Evolutionary conservation across 2,113 vertebrate genomes (phyloP).

Genomic region (Mormyrus iriodes): DNA sequence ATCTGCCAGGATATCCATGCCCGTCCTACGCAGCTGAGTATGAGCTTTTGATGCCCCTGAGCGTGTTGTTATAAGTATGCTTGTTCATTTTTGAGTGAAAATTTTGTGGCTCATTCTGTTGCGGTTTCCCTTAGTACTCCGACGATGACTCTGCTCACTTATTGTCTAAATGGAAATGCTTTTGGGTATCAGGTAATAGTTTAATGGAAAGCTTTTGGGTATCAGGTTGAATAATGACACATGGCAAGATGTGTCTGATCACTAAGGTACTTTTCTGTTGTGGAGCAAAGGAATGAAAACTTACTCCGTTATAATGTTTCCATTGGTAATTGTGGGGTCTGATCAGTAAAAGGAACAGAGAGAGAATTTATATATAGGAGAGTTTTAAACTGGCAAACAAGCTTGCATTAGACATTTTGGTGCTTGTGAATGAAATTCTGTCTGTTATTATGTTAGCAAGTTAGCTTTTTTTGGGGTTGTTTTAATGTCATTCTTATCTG

Average conservation of each 20-base stretch:
- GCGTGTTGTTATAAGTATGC: not conserved
- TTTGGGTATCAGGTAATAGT: too few relatives aligned
- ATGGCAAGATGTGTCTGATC: too few relatives aligned
- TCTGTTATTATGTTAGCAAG: not conserved
- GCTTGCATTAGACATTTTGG: not conserved
- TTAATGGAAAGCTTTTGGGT: too few relatives aligned
- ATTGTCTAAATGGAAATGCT: too few relatives aligned
- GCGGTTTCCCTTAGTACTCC: not conserved
- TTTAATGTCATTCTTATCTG: not conserved
- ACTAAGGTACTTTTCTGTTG: too few relatives aligned
- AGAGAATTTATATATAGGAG: too few relatives aligned
- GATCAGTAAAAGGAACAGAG: too few relatives aligned
- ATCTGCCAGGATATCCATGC: not conserved
- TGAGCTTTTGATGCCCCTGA: not conserved
- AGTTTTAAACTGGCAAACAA: not conserved
- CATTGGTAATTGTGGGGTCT: too few relatives aligned
- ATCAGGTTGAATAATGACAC: too few relatives aligned
- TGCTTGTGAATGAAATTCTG: not conserved
- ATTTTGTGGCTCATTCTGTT: not conserved
- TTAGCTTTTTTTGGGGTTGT: not conserved
- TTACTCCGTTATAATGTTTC: too few relatives aligned
- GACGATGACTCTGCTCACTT: too few relatives aligned
- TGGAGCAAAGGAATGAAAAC: too few relatives aligned
- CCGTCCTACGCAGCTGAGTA: not conserved
- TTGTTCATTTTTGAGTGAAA: not conserved